Conservation (phyloP, 2,888 invertebrate genomes). For the Leucoma salicis region DNA sequence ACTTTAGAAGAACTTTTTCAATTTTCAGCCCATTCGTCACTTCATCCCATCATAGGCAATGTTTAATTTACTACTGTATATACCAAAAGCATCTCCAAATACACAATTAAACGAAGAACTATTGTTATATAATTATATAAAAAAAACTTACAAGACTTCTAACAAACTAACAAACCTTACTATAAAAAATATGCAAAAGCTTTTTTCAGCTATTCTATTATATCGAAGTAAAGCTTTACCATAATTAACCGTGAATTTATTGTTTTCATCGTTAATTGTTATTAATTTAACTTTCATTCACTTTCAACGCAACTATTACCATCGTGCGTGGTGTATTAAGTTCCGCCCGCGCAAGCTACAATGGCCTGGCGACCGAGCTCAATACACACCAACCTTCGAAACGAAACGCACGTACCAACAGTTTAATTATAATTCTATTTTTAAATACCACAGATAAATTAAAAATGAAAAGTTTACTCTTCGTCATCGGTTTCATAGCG, state of each 20-base stretch:
- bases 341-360: slow-evolving; percentile 49
- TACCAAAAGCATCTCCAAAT: no score
- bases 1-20: no score
- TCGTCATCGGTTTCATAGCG: slow-evolving; percentile 53
- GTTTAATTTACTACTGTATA: no score
- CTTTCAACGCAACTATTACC: slow-evolving; percentile 38
- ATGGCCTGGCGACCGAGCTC: slow-evolving; percentile 45
- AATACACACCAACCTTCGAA: slow-evolving; percentile 69
- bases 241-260: slow-evolving; percentile 13
- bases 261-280: slow-evolving; percentile 20
- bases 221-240: neutral
- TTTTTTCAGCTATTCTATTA: neutral
- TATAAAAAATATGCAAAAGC: no score
- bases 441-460: slow-evolving; percentile 37
- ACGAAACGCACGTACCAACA: slow-evolving; percentile 64
- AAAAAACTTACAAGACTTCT: no score
- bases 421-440: slow-evolving; percentile 32
- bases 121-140: no score
- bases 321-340: slow-evolving; percentile 42
- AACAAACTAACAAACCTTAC: no score
- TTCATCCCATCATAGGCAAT: no score
- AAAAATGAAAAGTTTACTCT: slow-evolving; percentile 63
- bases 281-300: slow-evolving; percentile 31
- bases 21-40: no score
- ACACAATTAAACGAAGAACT: no score